Base-by-base conservation (phyloP, 2,888 invertebrate genomes). In the Lordiphosa andalusiaca region DNA sequence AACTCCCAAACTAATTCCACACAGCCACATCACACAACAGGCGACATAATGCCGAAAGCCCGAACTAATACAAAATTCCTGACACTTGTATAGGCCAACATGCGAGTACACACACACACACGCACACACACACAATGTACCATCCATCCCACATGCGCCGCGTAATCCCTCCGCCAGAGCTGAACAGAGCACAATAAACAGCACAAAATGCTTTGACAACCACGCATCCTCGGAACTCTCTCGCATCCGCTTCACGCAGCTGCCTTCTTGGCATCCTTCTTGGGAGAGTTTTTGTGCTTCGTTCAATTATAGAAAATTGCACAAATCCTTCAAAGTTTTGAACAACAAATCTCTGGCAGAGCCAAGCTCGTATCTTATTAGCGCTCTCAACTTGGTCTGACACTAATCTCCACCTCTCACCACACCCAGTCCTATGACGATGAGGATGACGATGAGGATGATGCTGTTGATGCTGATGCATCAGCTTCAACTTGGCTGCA, bases 281-380 rank as follows among this genome's bases (percentile, higher is more conserved):
- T 47, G 35, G 33, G 47, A 40, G 50, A 47, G 49, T 30, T 33
- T 52, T 49, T 38, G 46, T 53, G 19, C 42, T 19, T 13, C 39
- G 51, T 65, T 82, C 78, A 77, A 82, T 82, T 81, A 73, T 71
- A 69, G 78, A 56, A 73, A 77, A 84, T 77, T 77, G 78, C 82
- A 53, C 66, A 84, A 77, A 81, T 81, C 84, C 77, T 66, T 73
- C 71, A 67, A 77, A 77, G 50, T 69, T 76, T 72, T 62, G 30
- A 53, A 52, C 35, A 67, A 44, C 39, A 54, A 70, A 58, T 44
- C 56, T 62, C 46, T 44, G 36, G 37, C 12, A 39, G 38, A 37
- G 47, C 36, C 25, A 50, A 57, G 51, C 54, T 65, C 69, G 69
- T 76, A 66, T 81, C 82, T 77, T 84, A 81, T 77, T 77, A 84